These are phyloP conservation scores for Stichodactyla helianthus DNA, from an alignment of 64 coral and sea anemone species.

Conservation along the genomic window DNA sequence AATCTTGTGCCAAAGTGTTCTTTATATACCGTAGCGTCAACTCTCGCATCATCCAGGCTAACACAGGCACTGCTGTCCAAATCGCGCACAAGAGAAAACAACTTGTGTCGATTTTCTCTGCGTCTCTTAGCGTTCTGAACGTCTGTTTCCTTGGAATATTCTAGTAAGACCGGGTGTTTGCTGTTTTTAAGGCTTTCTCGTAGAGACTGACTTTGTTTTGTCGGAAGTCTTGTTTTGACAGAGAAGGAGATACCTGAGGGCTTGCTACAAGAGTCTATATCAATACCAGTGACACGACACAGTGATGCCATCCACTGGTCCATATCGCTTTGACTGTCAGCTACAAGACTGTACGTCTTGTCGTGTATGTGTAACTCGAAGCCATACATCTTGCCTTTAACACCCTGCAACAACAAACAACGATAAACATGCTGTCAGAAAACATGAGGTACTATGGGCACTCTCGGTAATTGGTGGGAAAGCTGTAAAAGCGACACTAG, in stretches of 20 bases:
- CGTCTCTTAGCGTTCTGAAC: conserved; percentile 81
- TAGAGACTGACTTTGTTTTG: conserved; percentile 50
- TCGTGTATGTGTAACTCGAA: conserved; percentile 96
- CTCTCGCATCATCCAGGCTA: conserved; percentile 74
- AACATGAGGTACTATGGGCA: too few relatives aligned
- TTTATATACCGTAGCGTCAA: conserved; percentile 72
- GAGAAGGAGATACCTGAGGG: conserved; percentile 20
- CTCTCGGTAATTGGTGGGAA: too few relatives aligned
- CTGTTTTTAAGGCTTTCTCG: conserved; percentile 91
- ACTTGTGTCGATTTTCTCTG: conserved; percentile 70
- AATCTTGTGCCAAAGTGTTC: conserved; percentile 84
- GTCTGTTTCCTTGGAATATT: conserved; percentile 95
- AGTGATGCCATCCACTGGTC: conserved; percentile 77
- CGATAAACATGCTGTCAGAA: not conserved
- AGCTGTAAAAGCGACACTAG: too few relatives aligned
- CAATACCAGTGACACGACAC: conserved; percentile 91
- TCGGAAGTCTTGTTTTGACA: conserved; percentile 30
- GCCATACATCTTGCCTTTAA: conserved; percentile 89
- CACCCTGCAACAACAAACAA: conserved; percentile 49
- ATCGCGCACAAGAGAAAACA: conserved; percentile 84
- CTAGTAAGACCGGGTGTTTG: conserved; percentile 90
- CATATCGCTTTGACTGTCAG: conserved; percentile 90
- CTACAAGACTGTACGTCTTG: conserved; percentile 82
- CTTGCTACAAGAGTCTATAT: conserved; percentile 70
- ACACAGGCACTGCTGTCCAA: conserved; percentile 74